Evolutionary conservation across 2,797 vertebrate genomes (phyloP).

Genomic region (Cossypha dichroa): DNA sequence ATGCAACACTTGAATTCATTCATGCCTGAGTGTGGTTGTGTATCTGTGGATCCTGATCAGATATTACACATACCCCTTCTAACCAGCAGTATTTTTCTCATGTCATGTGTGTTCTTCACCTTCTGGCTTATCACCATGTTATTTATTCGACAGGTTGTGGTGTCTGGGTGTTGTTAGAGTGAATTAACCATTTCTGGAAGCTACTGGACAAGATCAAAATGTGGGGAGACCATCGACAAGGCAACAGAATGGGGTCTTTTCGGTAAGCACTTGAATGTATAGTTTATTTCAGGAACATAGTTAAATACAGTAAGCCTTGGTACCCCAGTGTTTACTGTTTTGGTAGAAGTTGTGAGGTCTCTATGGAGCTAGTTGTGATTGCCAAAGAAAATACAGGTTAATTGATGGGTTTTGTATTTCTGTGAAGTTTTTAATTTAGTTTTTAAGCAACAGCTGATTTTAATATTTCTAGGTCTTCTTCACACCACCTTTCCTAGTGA

Average conservation of each 20-base stretch:
- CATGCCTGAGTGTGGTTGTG: neutral
- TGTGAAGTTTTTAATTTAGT: neutral
- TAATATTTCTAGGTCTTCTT: neutral
- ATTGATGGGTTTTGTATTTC: neutral
- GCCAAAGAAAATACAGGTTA: neutral
- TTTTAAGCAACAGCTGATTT: neutral
- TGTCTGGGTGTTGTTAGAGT: constrained; percentile 30
- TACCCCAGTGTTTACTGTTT: neutral
- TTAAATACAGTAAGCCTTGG: neutral
- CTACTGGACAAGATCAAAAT: constrained; percentile 61
- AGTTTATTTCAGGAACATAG: neutral
- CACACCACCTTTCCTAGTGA: neutral
- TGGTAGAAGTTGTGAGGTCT: neutral
- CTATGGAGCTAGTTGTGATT: neutral
- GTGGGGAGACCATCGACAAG: constrained; percentile 80
- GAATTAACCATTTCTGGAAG: constrained; percentile 38
- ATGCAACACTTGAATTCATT: neutral
- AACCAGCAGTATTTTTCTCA: neutral
- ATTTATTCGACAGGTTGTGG: constrained; percentile 60
- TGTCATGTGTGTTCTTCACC: neutral
- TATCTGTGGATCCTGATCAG: neutral
- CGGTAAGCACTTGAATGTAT: constrained; percentile 67
- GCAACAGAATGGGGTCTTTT: constrained; percentile 78
- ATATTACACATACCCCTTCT: neutral
- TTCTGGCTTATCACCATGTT: neutral